Evolutionary conservation across 2,113 vertebrate genomes (phyloP).

Genomic region (Numenius arquata): DNA sequence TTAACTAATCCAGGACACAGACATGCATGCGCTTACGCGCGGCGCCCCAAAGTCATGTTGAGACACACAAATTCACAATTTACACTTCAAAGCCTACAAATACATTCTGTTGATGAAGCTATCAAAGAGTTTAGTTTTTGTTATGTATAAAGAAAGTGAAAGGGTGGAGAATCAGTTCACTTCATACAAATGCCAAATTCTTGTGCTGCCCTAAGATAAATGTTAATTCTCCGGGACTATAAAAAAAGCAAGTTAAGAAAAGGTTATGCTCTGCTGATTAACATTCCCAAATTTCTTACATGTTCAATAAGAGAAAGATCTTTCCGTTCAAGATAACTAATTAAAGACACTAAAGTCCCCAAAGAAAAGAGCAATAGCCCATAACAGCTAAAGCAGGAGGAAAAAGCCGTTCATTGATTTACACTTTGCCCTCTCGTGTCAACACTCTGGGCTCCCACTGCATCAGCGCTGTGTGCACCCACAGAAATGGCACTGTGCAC

Average conservation of each 20-base stretch:
- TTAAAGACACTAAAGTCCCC: not conserved
- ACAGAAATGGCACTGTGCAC: not conserved
- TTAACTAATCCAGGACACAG: not conserved
- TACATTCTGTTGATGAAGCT: not conserved
- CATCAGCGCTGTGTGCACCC: not conserved
- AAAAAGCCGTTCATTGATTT: not conserved
- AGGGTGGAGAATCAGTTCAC: not conserved
- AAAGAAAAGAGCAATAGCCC: slow-evolving; percentile 4
- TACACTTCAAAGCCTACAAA: slow-evolving; percentile 25
- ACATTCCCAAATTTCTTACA: slow-evolving; percentile 9
- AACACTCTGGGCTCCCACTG: not conserved
- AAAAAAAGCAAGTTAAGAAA: slow-evolving; percentile 26
- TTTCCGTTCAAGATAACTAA: not conserved
- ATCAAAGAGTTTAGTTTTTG: not conserved
- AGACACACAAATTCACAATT: not conserved
- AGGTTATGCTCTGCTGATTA: slow-evolving; percentile 30
- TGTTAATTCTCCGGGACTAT: not conserved
- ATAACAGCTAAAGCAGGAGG: not conserved
- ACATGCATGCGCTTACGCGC: accelerated
- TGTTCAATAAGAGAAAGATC: not conserved
- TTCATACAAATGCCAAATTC: not conserved
- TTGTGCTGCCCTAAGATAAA: slow-evolving; percentile 15
- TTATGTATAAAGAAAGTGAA: not conserved
- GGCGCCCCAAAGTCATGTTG: accelerated
- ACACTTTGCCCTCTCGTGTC: not conserved